Percentiles rank a stretch among this genome's conserved stretches.
phyloP scores from a whole-genome alignment of 53 echinoderm and acorn worm genomes.

The Zoroaster sp. region DNA sequence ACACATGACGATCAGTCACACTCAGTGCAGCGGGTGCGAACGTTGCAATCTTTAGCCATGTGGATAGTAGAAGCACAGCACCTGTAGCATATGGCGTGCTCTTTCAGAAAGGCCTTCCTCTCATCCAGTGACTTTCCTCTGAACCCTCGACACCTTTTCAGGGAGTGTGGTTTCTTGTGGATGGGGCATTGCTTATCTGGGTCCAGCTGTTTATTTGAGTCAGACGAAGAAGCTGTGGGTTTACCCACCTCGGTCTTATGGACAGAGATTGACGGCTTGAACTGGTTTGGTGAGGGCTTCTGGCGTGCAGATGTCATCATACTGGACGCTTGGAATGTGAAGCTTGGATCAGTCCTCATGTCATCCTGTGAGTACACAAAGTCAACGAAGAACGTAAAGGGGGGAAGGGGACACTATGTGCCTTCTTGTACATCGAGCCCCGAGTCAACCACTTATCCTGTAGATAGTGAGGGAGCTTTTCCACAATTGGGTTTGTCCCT shows the following conservation, averaged over 20 bases:
- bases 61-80: conserved; percentile 44
- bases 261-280: background rate
- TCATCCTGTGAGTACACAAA: conserved; percentile 36
- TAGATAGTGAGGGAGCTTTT: conserved; percentile 46
- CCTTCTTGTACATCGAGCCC: conserved; percentile 52
- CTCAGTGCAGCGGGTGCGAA: background rate
- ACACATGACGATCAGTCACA: conserved; percentile 35
- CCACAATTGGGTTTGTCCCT: conserved; percentile 37
- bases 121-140: conserved; percentile 25
- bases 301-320: background rate
- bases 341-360: conserved; percentile 47
- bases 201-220: background rate
- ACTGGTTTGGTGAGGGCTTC: background rate
- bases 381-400: conserved; percentile 48
- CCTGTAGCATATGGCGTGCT: conserved; percentile 36
- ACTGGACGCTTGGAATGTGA: background rate
- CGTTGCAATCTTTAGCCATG: conserved; percentile 30
- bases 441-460: conserved; percentile 60
- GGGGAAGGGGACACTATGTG: conserved; percentile 15
- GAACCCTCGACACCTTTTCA: conserved; percentile 47
- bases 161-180: conserved; percentile 48
- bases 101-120: conserved; percentile 39
- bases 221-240: background rate
- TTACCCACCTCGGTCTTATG: conserved; percentile 15
- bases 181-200: conserved; percentile 48